These are phyloP conservation scores for Pholis gunnellus DNA, from an alignment of 2,113 vertebrate genomes.

Conservation along the genomic window DNA sequence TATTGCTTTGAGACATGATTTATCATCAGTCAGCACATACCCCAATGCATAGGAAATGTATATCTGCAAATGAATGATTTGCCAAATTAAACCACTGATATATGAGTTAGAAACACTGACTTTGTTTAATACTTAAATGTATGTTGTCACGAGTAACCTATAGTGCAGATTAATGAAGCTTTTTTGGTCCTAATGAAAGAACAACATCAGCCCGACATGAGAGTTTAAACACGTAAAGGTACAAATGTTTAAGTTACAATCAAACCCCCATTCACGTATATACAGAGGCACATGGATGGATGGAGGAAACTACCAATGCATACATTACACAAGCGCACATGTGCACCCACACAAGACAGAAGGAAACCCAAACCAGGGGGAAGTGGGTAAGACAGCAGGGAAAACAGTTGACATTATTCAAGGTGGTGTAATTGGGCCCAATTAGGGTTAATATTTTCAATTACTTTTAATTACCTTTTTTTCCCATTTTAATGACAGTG, in stretches of 20 bases:
- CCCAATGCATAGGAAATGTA: background rate
- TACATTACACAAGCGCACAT: slow-evolving; percentile 3
- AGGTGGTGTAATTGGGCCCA: slow-evolving; percentile 42
- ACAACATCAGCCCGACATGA: background rate
- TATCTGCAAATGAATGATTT: background rate
- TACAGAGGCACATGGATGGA: background rate
- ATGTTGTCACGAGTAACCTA: background rate
- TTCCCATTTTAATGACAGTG: slow-evolving; percentile 34
- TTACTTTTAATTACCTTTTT: slow-evolving; percentile 41
- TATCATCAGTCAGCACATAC: background rate
- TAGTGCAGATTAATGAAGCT: background rate
- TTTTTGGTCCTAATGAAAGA: slow-evolving; percentile 5
- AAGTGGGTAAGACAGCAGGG: background rate
- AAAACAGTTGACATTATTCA: slow-evolving; percentile 18
- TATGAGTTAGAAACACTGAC: background rate
- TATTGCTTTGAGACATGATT: background rate
- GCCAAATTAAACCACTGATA: background rate
- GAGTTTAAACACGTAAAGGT: background rate
- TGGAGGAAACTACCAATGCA: background rate
- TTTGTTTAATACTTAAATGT: background rate
- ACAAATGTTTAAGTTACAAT: slow-evolving; percentile 25
- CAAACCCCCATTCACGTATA: background rate
- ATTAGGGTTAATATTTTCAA: slow-evolving; percentile 51
- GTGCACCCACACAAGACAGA: background rate
- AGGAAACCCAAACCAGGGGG: background rate